phyloP scores from a whole-genome alignment of 37 sponge, comb jelly and placozoan genomes.

The Hexactinellida sp. region DNA sequence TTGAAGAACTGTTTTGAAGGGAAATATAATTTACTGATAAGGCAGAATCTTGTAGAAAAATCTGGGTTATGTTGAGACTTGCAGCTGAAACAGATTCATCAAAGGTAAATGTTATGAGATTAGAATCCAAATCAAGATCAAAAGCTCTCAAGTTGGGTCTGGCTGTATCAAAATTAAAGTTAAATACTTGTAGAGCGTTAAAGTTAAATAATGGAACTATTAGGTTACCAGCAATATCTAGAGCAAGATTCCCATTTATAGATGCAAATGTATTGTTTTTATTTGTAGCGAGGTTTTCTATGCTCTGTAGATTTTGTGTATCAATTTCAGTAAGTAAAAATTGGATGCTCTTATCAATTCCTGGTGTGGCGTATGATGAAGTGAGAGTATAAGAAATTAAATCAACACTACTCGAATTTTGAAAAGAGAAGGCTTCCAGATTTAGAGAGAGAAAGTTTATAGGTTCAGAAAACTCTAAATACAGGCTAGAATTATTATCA shows the following conservation, averaged over 20 bases:
- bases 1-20: constrained; percentile 24
- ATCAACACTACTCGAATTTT: background rate
- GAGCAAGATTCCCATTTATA: constrained; percentile 20
- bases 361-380: constrained; percentile 16
- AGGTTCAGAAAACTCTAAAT: constrained; percentile 7
- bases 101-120: constrained; percentile 36
- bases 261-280: constrained; percentile 39
- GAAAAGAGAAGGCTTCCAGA: constrained; percentile 29
- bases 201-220: constrained; percentile 25
- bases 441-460: constrained; percentile 32
- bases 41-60: constrained; percentile 29
- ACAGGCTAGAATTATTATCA: background rate
- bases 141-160: constrained; percentile 25
- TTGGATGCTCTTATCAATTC: constrained; percentile 11
- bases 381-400: constrained; percentile 27
- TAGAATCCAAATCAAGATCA: constrained; percentile 35
- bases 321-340: constrained; percentile 50
- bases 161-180: constrained; percentile 30
- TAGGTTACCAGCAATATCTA: constrained; percentile 47
- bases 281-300: constrained; percentile 35
- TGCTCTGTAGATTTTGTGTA: constrained; percentile 41
- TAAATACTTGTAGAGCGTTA: constrained; percentile 9
- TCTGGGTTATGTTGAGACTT: background rate
- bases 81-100: constrained; percentile 43
- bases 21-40: background rate